Evolutionary conservation across 2,113 vertebrate species (phyloP), one percentile per base, ranked within the genome.

Genomic region (Morone saxatilis): DNA sequence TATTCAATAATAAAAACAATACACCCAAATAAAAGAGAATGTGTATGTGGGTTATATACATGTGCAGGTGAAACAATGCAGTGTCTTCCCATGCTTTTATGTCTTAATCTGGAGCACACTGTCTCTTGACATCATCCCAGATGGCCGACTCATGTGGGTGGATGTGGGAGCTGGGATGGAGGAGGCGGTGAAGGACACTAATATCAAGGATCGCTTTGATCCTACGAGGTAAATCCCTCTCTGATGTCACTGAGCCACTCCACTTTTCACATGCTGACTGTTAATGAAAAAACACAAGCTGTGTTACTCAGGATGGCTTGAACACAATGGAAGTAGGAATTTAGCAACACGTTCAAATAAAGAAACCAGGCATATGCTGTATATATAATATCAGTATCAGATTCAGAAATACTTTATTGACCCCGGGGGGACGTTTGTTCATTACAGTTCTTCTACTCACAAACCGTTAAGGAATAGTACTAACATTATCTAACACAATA

Each of bases 181-280:
- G 66, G 79, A 75, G 72, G 56, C 20, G 8, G 47, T 79, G 90
- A 88, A 86, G 88, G 78, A 84, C 83, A 25, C 69, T 70, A 53
- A 66, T 72, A 80, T 85, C 22, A 75, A 86, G 86, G 72, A 81
- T 51, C 19, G 20, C 89, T 89, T 85, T 88, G 86, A 90, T 90
- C 72, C 72, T 71, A 45, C 25, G 40, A 85, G 84, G 78, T 87
- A 71, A 91, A 85, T 86, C 90, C 78, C 84, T 74, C 48, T 78
- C 47, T 78, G 76, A 81, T 69, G 84, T 89, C 78, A 81, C 78
- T 4, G 80, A 80, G 83, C 69, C 83, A 31, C 80, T 76, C 45
- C 38, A 48, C 76, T 48, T 16, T 31, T 11, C 74, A 65, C 80
- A 73, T 17, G 76, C 61, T 36, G 74, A 61, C 57, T 81, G 60